Evolutionary conservation across 53 echinoderm and acorn worm genomes (phyloP), one percentile per base, ranked within the genome.

Genomic region (Mesocentrotus franciscanus): DNA sequence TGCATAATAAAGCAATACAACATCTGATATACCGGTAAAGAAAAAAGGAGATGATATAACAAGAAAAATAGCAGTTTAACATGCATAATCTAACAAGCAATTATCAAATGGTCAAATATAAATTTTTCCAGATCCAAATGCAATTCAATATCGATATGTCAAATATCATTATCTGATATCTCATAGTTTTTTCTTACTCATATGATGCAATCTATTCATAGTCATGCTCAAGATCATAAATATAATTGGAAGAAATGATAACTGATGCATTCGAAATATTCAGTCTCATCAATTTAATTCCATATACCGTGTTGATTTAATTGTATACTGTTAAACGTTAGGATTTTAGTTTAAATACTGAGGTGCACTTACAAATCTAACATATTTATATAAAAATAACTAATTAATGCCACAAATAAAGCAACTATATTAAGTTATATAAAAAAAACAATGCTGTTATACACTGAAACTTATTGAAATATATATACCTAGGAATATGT

Each of bases 1-100:
- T 92, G 92, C 71, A 92, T 35, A 39, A 85, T 49, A 17, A 90
- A 91, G 68, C 91, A 91, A 91, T 35, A 91, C 91, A 91, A 60
- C 30, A 61, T 90, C 59, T 20, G 59, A 90, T 91, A 36, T 64
- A 35, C 6, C 3, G 3, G 6, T 49, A 4, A 49, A 49, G 12
- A 68, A 32, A 91, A 1, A 22, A 12, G 29, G 8, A 36, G 30
- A 90, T 35, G 17, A 61, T 90, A 16, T 14, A 39, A 39, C 22
- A 91, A 66, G 35, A 91, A 90, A 87, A 62, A 91, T 91, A 66
- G 61, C 60, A 57, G n/a, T 24, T 64, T 22, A 91, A 36, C 91
- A 64, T 64, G 91, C 64, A 64, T 64, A 66, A 64, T 66, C 64
- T 64, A 68, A 27, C 87, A 87, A 87, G 56, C 27, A 57, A 59